Base-by-base conservation (phyloP, 2,888 invertebrate genomes). In the Chalcis sispes region DNA sequence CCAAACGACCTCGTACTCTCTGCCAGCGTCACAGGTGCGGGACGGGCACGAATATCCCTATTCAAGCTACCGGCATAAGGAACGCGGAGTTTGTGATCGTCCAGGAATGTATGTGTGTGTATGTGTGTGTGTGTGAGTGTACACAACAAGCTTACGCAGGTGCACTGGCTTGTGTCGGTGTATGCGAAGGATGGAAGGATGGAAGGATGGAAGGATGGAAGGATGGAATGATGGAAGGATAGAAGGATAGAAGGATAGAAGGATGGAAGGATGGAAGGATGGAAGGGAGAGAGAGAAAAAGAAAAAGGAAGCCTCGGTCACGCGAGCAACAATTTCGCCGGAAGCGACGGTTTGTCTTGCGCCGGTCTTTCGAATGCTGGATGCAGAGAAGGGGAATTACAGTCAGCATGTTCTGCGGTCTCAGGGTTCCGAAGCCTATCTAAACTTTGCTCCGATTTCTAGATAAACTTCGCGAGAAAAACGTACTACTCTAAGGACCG, bases 321-420 rank as follows among this genome's bases (percentile, higher is more conserved):
- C 64, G 75, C 75, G 70, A 75, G 42, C 25, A n/a, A 70, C 50
- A 1, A 25, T 32, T 56, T 65, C 58, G 70, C 75, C 75, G 75
- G 70, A 75, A 75, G 62, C 74, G 69, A 69, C 69, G 74, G 74
- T 64, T 64, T 58, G 48, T 64, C 64, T 74, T 56, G 48, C 20
- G 36, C 67, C 56, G 54, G 54, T 46, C 48, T 20, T 18, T 29
- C 25, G 67, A 25, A 36, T 36, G 56, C 27, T 40, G 27, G 40
- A 1, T 40, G 18, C 32, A 25, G 50, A 40, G 15, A 25, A 15
- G 10, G 29, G 15, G 13, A 5, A 32, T 20, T 32, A 25, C 32
- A n/a, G 7, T 25, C n/a, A 3, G 18, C 23, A 54, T 25, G 25
- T 25, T 42, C 58, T 46, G 67, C 56, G 54, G 46, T 46, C n/a